Conservation (phyloP, 2,888 invertebrate genomes). For the Dastarcus helophoroides region DNA sequence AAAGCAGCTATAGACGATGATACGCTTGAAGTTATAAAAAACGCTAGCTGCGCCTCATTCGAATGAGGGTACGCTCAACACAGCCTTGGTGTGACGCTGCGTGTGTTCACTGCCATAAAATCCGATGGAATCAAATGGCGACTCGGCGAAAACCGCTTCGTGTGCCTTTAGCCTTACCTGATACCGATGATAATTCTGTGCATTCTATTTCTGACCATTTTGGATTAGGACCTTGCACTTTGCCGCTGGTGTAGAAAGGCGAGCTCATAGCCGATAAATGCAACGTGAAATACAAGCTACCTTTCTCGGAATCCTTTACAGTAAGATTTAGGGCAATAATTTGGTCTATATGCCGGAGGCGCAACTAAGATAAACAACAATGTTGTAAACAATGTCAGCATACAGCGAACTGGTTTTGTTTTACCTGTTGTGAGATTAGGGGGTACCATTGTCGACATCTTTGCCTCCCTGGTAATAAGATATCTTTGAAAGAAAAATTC, state of each 20-base stretch:
- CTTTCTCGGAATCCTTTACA: conserved; percentile 36
- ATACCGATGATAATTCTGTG: conserved; percentile 41
- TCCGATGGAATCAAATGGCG: no score
- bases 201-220: conserved; percentile 74
- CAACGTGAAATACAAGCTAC: conserved; percentile 65
- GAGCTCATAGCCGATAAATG: conserved; percentile 72
- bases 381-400: conserved; percentile 6
- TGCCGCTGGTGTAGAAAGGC: conserved; percentile 75
- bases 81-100: no score
- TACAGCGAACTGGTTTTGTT: conserved; percentile 6
- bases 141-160: no score
- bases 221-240: conserved; percentile 56
- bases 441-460: conserved; percentile 72
- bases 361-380: conserved; percentile 45
- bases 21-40: no score
- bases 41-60: no score
- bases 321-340: conserved; percentile 53
- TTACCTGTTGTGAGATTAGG: conserved; percentile 70
- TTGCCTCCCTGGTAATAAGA: conserved; percentile 48
- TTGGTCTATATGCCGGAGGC: conserved; percentile 68
- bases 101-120: no score
- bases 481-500: conserved; percentile 30
- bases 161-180: conserved; percentile 20
- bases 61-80: no score
- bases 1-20: no score